A percentile compares a stretch with the other conserved stretches of the same genome.
phyloP scores from a whole-genome alignment of 1,140 invertebrate genomes.

The Drosophila bifasciata region DNA sequence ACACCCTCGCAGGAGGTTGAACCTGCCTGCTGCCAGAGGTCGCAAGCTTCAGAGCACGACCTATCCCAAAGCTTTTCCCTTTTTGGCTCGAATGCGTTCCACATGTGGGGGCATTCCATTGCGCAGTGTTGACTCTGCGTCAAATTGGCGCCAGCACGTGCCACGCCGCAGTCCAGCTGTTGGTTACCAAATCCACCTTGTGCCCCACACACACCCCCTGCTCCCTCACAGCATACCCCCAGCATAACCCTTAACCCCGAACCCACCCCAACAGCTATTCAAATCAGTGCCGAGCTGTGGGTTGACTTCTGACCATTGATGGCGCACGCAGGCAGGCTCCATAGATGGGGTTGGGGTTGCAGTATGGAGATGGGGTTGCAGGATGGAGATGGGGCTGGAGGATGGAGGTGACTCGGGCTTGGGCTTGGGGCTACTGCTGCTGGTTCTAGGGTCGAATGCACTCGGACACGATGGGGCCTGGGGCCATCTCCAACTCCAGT shows the following conservation, averaged over 20 bases:
- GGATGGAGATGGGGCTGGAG: not conserved
- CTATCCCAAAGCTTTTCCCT: constrained; percentile 70
- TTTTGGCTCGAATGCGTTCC: constrained; percentile 39
- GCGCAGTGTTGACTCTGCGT: constrained; percentile 74
- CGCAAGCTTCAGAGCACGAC: constrained; percentile 54
- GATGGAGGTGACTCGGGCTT: not conserved
- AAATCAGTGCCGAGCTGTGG: constrained; percentile 66
- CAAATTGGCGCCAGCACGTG: constrained; percentile 64
- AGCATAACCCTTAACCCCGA: not conserved
- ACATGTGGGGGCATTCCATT: constrained; percentile 58
- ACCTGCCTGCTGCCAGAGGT: constrained; percentile 1
- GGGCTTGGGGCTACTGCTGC: not conserved
- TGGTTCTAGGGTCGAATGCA: constrained; percentile 47
- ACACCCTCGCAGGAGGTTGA: constrained; percentile 1
- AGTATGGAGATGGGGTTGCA: not conserved
- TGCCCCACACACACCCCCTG: not conserved
- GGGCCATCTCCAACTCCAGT: constrained; percentile 39
- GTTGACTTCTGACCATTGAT: constrained; percentile 65
- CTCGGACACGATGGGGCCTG: constrained; percentile 32
- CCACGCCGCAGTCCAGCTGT: constrained; percentile 71
- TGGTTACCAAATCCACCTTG: constrained; percentile 42
- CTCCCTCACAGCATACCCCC: not conserved
- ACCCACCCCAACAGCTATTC: constrained; percentile 44
- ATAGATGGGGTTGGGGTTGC: constrained; percentile 5
- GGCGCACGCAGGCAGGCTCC: constrained; percentile 31